Conservation (phyloP, 2,888 invertebrate genomes). For the Acronicta leporina region DNA sequence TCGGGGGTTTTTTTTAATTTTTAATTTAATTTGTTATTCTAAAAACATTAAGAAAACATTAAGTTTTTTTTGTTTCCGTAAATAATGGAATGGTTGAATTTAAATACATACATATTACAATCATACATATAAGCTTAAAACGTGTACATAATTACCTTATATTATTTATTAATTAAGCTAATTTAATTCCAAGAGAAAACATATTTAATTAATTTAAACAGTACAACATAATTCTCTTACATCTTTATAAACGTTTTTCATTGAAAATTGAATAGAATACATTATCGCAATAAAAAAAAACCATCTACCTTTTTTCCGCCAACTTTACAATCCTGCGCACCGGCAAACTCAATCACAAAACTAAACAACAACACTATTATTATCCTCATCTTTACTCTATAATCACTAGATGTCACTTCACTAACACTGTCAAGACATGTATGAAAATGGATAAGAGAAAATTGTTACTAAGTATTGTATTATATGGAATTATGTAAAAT, state of each 20-base stretch:
- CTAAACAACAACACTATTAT: conserved; percentile 51
- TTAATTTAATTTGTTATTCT: too few species aligned
- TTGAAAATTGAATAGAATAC: not conserved
- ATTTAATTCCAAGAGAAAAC: too few species aligned
- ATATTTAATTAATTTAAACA: too few species aligned
- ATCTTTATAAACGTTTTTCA: not conserved
- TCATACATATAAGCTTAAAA: too few species aligned
- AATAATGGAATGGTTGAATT: too few species aligned
- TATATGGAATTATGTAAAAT: conserved; percentile 49
- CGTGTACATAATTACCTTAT: too few species aligned
- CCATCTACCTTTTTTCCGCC: conserved; percentile 73
- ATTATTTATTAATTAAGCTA: too few species aligned
- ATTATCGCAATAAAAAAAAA: not conserved
- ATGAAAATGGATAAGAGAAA: conserved; percentile 26
- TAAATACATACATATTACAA: too few species aligned
- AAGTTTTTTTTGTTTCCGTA: too few species aligned
- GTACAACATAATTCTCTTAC: not conserved
- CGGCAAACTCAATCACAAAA: conserved; percentile 50
- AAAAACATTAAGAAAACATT: too few species aligned
- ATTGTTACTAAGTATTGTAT: conserved; percentile 25
- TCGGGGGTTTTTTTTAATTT: too few species aligned
- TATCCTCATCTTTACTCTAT: conserved; percentile 32
- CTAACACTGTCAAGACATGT: conserved; percentile 7
- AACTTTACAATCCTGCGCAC: conserved; percentile 79
- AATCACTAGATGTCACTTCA: conserved; percentile 12